Evolutionary conservation across 2,888 invertebrate species (phyloP).

Genomic region (Arge pagana): DNA sequence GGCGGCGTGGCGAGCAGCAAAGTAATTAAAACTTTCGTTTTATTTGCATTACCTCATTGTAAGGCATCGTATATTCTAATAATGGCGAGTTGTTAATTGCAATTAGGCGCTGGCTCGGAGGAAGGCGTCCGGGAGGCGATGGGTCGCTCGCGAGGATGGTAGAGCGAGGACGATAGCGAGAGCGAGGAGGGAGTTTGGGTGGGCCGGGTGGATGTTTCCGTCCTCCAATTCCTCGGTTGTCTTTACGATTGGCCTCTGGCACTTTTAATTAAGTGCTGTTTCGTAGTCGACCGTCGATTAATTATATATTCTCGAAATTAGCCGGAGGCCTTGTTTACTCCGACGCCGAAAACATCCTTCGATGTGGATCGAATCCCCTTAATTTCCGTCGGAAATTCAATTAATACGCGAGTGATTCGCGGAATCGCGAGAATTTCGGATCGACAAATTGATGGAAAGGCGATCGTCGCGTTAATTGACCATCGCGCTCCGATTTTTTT

Average conservation of each 20-base stretch:
- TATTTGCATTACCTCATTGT: slow-evolving; percentile 58
- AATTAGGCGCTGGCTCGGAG: slow-evolving; percentile 51
- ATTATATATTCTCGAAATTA: slow-evolving; percentile 30
- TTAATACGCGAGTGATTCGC: too few relatives aligned
- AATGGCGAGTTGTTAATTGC: slow-evolving; percentile 58
- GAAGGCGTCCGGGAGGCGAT: background rate
- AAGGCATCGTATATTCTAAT: slow-evolving; percentile 57
- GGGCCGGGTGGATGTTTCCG: background rate
- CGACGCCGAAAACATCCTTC: too few relatives aligned
- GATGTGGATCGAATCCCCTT: too few relatives aligned
- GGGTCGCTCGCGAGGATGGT: background rate
- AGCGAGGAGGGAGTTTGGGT: background rate
- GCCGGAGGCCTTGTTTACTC: slow-evolving; percentile 21
- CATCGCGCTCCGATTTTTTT: too few relatives aligned
- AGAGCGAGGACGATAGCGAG: background rate
- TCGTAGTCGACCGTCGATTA: slow-evolving; percentile 29
- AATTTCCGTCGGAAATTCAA: too few relatives aligned
- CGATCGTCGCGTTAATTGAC: too few relatives aligned
- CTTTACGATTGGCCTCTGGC: slow-evolving; percentile 23
- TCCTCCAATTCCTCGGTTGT: slow-evolving; percentile 10
- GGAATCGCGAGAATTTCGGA: too few relatives aligned
- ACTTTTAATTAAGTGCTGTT: slow-evolving; percentile 27
- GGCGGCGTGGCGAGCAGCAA: too few relatives aligned
- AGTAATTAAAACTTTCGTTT: slow-evolving; percentile 59
- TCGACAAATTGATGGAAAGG: too few relatives aligned